Base-by-base conservation (phyloP, 2,888 invertebrate species). In the Coronaproctus castanopsis region DNA sequence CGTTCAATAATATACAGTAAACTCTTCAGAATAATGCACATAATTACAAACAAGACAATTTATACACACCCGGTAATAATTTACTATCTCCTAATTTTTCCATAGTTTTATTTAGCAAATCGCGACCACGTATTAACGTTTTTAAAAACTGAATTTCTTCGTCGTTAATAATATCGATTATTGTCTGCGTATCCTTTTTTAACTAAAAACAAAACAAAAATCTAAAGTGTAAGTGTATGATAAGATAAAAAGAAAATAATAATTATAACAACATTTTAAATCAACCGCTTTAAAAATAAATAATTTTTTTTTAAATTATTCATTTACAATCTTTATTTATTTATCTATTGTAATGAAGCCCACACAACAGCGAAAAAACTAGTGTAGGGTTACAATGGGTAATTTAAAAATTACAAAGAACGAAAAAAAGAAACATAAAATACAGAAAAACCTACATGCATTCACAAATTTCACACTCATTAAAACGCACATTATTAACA, bases 71-170 rank as follows among this genome's bases (percentile, higher is more conserved):
- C 49, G 96, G 95, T 63, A 97, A 76, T 54, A 80, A 75, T 69
- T 81, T 83, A 3, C 72, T 69, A 1, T 78, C 77, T 61, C 76
- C 81, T 48, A 96, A 74, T 71, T 91, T 92, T 58, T 79, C 78
- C 63, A 97, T 86, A 1, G 95, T 93, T 68, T 93, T 80, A 71
- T 95, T 87, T 10, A 98, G 77, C 52, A 98, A 75, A 71, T 85
- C 86, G 64, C 89, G 81, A 1, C 98, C 98, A 63, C 96, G 79
- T 0, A 80, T 80, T 36, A 99, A 75, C 0, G 98, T 99, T 74
- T 96, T 97, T 65, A 99, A 76, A 73, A 99, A 99, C 73, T 98
- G 98, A 51, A 80, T 76, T 75, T 99, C 98, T 73, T 99, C 98
- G 72, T 97, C 96, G 72, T 97, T 95, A 58, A 99, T 95, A 10